Percentiles rank a stretch among this genome's conserved stretches.
Conservation (phyloP, 2,797 vertebrate species). For the Otus scops region DNA sequence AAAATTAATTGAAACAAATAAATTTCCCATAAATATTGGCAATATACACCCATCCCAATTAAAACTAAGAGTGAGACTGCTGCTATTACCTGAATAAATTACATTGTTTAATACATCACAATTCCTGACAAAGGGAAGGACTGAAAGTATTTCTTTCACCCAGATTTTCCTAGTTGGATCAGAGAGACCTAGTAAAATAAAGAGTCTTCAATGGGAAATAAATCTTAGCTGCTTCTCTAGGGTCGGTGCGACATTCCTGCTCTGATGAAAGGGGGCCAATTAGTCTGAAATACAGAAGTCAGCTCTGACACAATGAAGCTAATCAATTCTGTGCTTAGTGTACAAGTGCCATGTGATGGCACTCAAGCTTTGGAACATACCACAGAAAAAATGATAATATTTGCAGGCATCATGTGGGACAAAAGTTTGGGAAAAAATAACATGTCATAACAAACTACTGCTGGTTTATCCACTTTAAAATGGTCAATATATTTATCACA, state of each 20-base stretch:
- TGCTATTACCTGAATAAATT: neutral
- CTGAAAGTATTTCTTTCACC: neutral
- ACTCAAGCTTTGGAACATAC: neutral
- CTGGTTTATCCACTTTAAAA: conserved; percentile 3
- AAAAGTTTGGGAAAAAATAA: neutral
- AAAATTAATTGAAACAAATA: neutral
- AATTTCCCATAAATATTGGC: neutral
- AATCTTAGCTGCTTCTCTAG: neutral
- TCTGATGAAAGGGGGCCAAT: neutral
- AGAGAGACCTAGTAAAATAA: neutral
- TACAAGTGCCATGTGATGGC: neutral
- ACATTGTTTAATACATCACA: neutral
- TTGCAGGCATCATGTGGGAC: neutral
- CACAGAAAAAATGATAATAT: neutral
- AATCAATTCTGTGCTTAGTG: neutral
- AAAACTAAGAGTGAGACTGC: neutral
- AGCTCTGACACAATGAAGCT: neutral
- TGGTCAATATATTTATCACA: conserved; percentile 22
- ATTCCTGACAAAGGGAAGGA: neutral
- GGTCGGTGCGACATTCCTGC: neutral
- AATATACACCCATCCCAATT: neutral
- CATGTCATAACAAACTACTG: neutral
- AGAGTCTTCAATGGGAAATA: neutral
- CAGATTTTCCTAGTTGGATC: neutral
- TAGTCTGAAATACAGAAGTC: neutral